Base-by-base conservation (phyloP, 2,888 invertebrate genomes). In the Cephus pygmeus region DNA sequence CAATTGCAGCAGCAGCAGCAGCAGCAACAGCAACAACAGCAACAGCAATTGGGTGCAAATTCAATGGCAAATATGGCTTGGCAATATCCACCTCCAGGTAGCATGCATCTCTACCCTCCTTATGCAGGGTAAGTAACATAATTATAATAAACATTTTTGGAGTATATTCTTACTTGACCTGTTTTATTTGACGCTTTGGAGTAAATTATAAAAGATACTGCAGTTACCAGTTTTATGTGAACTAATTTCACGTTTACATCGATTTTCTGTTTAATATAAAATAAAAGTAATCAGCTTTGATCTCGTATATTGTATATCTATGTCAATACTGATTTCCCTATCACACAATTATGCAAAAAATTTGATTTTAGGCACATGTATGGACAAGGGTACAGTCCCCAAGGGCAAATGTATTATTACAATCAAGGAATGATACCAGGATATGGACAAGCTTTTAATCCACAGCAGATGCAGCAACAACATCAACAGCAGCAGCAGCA, bases 11-110 rank as follows among this genome's bases (percentile, higher is more conserved):
- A 83, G 81, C 86, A 83, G 56, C 83, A 84, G 69, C 82, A 83
- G 76, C 82, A 83, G 74, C 83, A 85, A 35, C 83, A 83, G 33
- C 85, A 85, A 35, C 81, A 81, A 34, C 79, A 69, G 12, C 73
- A 74, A 31, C 35, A 73, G 34, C 36, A 73, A 23, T 56, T 33
- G 3, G 73, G 4, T 40, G 73, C 73, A 73, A 36, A 83, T 83
- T 84, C 89, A 81, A 91, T 91, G 90, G 87, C 91, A 82, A 91
- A 88, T 76, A 91, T 91, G 90, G 88, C 91, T 79, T 91, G 91
- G 90, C 91, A 91, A 82, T 91, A 91, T 84, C 88, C 90, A 77
- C 87, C 90, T 69, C 89, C 89, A 78, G 88, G 87, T 81, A 91
- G 90, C 79, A 91, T 91, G 87, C 89, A 89, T 71, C 83, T 90